phyloP scores from a whole-genome alignment of 2,888 invertebrate species.

The Tromatobia lineatoria region DNA sequence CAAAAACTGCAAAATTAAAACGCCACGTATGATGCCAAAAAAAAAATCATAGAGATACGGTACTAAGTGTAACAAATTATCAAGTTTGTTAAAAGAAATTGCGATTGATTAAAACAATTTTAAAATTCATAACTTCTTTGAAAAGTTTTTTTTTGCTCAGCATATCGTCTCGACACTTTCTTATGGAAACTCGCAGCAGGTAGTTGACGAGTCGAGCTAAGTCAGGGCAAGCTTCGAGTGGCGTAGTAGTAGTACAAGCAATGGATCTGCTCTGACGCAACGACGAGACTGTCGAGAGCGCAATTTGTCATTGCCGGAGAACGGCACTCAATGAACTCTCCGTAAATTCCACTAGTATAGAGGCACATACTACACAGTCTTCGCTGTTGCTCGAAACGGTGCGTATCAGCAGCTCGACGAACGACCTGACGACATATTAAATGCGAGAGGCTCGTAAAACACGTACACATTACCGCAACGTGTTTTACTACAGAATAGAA shows the following conservation, averaged over 20 bases:
- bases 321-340: slow-evolving; percentile 68
- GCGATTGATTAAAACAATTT: neutral
- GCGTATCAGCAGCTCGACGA: slow-evolving; percentile 38
- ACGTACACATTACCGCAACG: neutral
- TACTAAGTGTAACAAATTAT: neutral
- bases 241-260: slow-evolving; percentile 15
- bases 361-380: neutral
- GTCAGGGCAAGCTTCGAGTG: slow-evolving; percentile 34
- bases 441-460: slow-evolving; percentile 35
- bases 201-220: slow-evolving; percentile 29
- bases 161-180: slow-evolving; percentile 51
- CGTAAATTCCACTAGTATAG: slow-evolving; percentile 29
- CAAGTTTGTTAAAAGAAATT: neutral
- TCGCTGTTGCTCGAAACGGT: slow-evolving; percentile 24
- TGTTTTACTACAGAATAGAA: slow-evolving; percentile 16
- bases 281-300: slow-evolving; percentile 59
- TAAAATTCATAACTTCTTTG: neutral
- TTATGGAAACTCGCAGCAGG: slow-evolving; percentile 26
- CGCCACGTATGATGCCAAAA: too few relatives aligned
- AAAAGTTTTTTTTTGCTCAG: neutral
- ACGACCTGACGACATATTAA: slow-evolving; percentile 35
- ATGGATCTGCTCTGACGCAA: slow-evolving; percentile 57
- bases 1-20: too few relatives aligned
- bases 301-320: slow-evolving; percentile 69
- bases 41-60: too few relatives aligned